Evolutionary conservation across 2,888 invertebrate species (phyloP).

Genomic region (Ochropleura leucogaster): DNA sequence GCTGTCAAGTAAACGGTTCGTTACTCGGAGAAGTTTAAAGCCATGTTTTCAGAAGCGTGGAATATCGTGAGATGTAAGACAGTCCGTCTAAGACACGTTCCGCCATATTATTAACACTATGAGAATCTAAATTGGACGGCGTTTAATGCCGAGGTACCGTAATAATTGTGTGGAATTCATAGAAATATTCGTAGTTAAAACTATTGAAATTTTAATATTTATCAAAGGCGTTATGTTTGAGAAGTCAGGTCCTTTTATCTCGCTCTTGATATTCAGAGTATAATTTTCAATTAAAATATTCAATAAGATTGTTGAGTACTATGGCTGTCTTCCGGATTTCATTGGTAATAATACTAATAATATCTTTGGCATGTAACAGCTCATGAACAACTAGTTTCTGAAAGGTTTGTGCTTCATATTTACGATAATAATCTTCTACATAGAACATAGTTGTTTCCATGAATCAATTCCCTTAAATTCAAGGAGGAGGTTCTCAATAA

Average conservation of each 20-base stretch:
- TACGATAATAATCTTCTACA: conserved; percentile 27
- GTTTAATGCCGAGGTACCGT: conserved; percentile 26
- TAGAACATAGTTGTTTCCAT: conserved; percentile 39
- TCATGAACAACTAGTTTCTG: conserved; percentile 42
- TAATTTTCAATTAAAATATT: conserved; percentile 25
- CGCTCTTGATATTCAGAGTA: conserved; percentile 21
- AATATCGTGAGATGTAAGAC: conserved; percentile 40
- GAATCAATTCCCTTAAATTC: conserved; percentile 30
- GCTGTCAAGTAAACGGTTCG: conserved; percentile 53
- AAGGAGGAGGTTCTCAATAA: too few species aligned
- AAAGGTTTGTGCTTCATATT: conserved; percentile 32
- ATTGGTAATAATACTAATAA: conserved; percentile 11
- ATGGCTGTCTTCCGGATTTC: conserved; percentile 1
- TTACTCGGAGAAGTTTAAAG: conserved; percentile 42
- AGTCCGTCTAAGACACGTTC: conserved; percentile 22
- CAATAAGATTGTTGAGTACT: conserved; percentile 11
- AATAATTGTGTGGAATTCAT: conserved; percentile 46
- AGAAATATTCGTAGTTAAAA: conserved; percentile 39
- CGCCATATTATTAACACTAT: conserved; percentile 44
- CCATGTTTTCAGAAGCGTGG: conserved; percentile 46
- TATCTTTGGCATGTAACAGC: conserved; percentile 22
- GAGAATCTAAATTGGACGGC: conserved; percentile 39
- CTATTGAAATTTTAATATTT: conserved; percentile 48
- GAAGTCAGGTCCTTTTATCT: conserved; percentile 10
- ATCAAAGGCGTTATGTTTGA: conserved; percentile 31